Conservation (phyloP, 1,140 invertebrate species). For the Notospermus geniculatus region DNA sequence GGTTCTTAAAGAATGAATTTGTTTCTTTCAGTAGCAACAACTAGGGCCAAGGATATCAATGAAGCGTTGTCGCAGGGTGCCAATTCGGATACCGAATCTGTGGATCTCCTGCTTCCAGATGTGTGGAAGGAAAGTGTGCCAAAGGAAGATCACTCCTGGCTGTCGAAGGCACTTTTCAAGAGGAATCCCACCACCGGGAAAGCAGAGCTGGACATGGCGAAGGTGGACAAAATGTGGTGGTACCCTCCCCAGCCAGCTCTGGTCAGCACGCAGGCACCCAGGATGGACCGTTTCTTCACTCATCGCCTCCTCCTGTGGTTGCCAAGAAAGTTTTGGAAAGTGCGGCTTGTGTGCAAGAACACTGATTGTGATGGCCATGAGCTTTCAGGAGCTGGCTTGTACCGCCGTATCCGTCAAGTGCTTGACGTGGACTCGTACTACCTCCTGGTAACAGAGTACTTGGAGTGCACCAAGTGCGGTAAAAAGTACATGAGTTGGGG, state of each 20-base stretch:
- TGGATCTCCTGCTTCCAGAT: no score
- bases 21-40: no score
- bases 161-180: conserved; percentile 4
- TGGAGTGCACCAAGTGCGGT: neutral
- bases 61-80: no score
- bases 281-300: neutral
- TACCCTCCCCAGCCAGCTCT: conserved; percentile 9
- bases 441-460: neutral
- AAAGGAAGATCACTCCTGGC: conserved; percentile 1
- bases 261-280: neutral
- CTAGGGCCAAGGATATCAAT: no score
- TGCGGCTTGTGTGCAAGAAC: neutral
- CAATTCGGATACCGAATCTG: no score
- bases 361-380: neutral
- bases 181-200: neutral
- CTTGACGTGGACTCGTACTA: neutral
- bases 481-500: conserved; percentile 5
- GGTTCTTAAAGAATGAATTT: no score
- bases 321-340: neutral
- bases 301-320: neutral
- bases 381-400: neutral
- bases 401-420: neutral
- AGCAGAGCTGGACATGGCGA: neutral
- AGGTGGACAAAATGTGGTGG: neutral
- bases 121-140: neutral